phyloP scores from a whole-genome alignment of 2,113 vertebrate species.

The Notechis scutatus region DNA sequence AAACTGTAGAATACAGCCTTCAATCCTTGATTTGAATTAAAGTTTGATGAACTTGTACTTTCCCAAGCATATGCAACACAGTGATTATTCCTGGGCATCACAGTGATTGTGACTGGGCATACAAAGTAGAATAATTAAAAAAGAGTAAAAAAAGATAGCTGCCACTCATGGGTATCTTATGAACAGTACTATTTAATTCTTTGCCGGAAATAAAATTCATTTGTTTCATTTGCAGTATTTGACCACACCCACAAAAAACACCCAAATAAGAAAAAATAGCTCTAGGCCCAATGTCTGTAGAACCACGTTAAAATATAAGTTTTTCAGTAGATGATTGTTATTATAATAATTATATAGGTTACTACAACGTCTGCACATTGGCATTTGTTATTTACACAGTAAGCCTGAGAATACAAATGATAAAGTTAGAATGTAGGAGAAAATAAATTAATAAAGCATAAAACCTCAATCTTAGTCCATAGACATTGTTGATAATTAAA shows the following conservation, averaged over 20 bases:
- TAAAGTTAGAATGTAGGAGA: background rate
- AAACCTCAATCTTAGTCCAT: background rate
- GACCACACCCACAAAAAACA: background rate
- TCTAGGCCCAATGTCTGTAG: background rate
- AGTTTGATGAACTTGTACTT: background rate
- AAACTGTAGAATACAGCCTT: background rate
- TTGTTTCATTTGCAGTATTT: background rate
- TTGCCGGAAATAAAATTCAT: background rate
- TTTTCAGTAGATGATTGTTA: background rate
- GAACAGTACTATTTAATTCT: background rate
- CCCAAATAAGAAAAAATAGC: background rate
- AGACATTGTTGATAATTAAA: conserved; percentile 40
- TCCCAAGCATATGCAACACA: background rate
- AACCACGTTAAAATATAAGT: background rate
- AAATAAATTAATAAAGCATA: conserved; percentile 25
- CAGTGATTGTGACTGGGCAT: background rate
- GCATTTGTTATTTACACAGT: background rate
- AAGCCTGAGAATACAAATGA: conserved; percentile 10
- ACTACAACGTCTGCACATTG: background rate
- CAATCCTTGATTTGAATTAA: background rate
- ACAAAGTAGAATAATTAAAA: background rate
- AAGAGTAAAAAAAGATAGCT: too few relatives aligned
- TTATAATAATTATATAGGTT: conserved; percentile 8
- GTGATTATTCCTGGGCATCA: background rate
- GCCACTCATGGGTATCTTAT: background rate